phyloP scores from a whole-genome alignment of 64 coral and sea anemone species.

The Hydrozoanthus tunicans region DNA sequence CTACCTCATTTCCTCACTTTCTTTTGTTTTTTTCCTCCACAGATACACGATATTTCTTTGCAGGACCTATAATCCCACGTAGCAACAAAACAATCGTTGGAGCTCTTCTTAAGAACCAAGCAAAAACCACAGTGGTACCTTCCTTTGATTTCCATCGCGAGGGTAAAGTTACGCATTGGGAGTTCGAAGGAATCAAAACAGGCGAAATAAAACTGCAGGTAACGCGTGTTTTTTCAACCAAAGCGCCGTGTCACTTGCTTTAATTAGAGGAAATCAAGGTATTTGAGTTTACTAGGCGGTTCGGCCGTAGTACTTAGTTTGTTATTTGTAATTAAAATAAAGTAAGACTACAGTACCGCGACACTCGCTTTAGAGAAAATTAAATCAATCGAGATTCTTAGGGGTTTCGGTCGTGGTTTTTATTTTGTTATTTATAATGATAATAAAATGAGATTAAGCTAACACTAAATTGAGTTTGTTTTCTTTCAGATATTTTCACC shows the following conservation, averaged over 20 bases:
- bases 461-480: neutral
- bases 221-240: neutral
- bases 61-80: slow-evolving; percentile 67
- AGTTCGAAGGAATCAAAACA: slow-evolving; percentile 76
- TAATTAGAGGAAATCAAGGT: no score
- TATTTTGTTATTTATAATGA: no score
- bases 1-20: no score
- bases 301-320: no score
- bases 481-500: slow-evolving; percentile 71
- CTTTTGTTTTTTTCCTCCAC: neutral
- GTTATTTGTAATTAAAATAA: no score
- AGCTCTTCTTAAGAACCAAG: slow-evolving; percentile 13
- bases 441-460: no score
- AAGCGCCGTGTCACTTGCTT: no score
- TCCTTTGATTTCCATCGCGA: slow-evolving; percentile 68
- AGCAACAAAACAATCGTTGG: slow-evolving; percentile 37
- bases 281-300: no score
- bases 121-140: slow-evolving; percentile 60
- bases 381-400: no score
- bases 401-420: no score
- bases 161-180: slow-evolving; percentile 81
- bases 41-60: slow-evolving; percentile 56
- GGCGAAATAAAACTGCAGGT: slow-evolving; percentile 69
- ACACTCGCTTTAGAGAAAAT: no score
- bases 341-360: no score